Evolutionary conservation across 2,113 vertebrate species (phyloP), one percentile per base, ranked within the genome.

Genomic region (Hyaena hyaena): DNA sequence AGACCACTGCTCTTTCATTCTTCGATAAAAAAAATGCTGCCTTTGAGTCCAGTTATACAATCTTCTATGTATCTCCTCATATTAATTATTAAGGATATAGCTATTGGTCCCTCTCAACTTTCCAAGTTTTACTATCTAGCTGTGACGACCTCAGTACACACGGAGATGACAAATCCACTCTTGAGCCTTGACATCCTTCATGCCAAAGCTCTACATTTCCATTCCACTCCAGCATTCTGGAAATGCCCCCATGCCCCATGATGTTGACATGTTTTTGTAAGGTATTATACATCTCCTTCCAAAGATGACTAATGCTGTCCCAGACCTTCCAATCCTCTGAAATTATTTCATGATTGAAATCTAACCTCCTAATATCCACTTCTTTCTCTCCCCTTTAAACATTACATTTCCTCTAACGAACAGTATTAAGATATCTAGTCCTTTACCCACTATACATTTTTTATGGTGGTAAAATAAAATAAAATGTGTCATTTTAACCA

Each of bases 91-190:
- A 79, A 90, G 6, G 33, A 31, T 10, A 4, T 21, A 31, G 50
- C 50, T 69, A 12, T 1, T 43, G 43, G 24, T 53, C 26, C 43
- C 83, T 35, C 35, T 61, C 0, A 5, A 10, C n/a, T 63, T 79
- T 16, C 90, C 28, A 43, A 63, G 86, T n/a, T 16, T 71, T 88
- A 33, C 24, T 88, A 1, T n/a, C 50, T 23, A 28, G 23, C 50
- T n/a, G 17, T 28, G 39, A 50, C 71, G 15, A 55, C 15, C n/a
- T 63, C 63, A 71, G 26, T 23, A 21, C 26, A 55, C 7, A 5
- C 0, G 11, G 0, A 39, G 10, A n/a, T 69, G 10, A 43, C 1
- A 1, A 61, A 28, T 28, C 48, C 33, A 53, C 50, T 79, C 58
- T 81, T 31, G 9, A 12, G 50, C 80, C 39, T 69, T 79, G 50